A percentile compares a stretch with the other conserved stretches of the same genome.
Evolutionary conservation across 35 echinoderm and acorn worm species (phyloP).

Genomic region (Holothuria glaberrima): DNA sequence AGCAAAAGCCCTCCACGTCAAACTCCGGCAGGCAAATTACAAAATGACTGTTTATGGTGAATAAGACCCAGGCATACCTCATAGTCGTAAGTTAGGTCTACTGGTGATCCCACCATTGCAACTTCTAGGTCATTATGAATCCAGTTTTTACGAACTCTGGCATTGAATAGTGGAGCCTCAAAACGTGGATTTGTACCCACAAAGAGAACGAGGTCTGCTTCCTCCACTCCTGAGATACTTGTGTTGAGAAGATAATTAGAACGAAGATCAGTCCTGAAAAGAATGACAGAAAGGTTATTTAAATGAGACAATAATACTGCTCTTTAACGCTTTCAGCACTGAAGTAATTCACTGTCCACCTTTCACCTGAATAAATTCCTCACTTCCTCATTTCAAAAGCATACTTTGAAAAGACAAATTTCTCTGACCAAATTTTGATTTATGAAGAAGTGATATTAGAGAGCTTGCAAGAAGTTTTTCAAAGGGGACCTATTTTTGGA

Average conservation of each 20-base stretch:
- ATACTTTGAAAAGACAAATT: no score
- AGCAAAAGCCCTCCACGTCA: no score
- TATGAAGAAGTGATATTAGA: no score
- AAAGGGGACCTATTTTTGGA: no score
- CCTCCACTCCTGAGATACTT: conserved; percentile 91
- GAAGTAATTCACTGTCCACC: not conserved
- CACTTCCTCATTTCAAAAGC: no score
- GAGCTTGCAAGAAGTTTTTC: no score
- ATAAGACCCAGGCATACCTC: conserved; percentile 56
- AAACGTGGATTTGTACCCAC: conserved; percentile 92
- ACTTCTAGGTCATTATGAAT: conserved; percentile 90
- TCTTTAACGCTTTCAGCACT: no score
- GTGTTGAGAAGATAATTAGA: conserved; percentile 99
- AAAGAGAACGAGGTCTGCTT: conserved; percentile 90
- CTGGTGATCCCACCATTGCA: conserved; percentile 75
- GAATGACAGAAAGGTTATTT: not conserved
- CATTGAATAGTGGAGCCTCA: conserved; percentile 96
- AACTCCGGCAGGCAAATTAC: no score
- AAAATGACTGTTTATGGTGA: no score
- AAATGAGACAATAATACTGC: not conserved
- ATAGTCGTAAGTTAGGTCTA: conserved; percentile 92
- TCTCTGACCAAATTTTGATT: no score
- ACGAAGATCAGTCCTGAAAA: conserved; percentile 76
- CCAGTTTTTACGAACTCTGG: conserved; percentile 93
- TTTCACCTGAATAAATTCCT: no score